Base-by-base conservation (phyloP, 2,113 vertebrate genomes). In the Fregata magnificens region DNA sequence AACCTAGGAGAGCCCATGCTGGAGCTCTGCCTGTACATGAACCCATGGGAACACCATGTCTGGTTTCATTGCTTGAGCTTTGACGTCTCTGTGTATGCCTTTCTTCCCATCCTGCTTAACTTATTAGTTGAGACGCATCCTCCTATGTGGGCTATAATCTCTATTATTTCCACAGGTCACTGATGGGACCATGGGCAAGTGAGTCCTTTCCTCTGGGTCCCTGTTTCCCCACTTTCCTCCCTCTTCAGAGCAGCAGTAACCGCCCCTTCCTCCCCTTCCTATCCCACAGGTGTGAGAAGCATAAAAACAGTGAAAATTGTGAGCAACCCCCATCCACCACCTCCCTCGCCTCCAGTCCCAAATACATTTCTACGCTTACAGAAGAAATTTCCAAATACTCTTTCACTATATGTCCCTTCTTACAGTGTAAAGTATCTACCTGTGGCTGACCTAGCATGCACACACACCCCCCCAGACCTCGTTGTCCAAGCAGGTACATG, bases 131-230 rank as follows among this genome's bases (percentile, higher is more conserved):
- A 88, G 53, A 90, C 32, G 20, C 13, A 50, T 62, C 55, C 19
- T 83, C 26, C 45, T 70, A 40, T 19, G 12, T n/a, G 40, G 18
- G n/a, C 56, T 87, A 36, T 40, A 58, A 81, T 45, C 22, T 74
- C 70, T 56, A 0, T 19, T 52, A 59, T 86, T 92, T 80, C 58
- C 45, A 52, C 31, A 70, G 66, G 36, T 80, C 58, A 62, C 6
- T 0, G 2, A 31, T 5, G 5, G n/a, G 38, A 85, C 36, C 10
- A 14, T 0, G 3, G 56, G 29, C 22, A 31, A 80, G 9, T 16
- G 26, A 59, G 11, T 36, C 21, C 2, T 0, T 42, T 69, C 31
- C 47, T 52, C 40, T 73, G 25, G 19, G 31, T 70, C 66, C 87
- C 73, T 58, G 32, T 32, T 71, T 32, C 5, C 15, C 16, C 0